Base-by-base conservation (phyloP, 2,113 vertebrate species). In the Eleginops maclovinus region DNA sequence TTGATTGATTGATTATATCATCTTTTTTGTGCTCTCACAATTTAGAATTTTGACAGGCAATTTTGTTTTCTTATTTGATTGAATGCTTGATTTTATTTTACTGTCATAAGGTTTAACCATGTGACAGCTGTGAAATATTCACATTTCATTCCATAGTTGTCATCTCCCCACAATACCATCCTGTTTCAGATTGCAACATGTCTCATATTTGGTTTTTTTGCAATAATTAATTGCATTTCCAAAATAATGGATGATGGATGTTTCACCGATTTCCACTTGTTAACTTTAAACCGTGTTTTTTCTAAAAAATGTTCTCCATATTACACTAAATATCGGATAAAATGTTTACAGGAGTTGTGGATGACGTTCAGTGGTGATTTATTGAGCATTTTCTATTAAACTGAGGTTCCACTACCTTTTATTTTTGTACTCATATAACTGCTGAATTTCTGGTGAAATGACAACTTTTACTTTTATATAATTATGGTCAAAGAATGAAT, bases 1-100 rank as follows among this genome's bases (percentile, higher is more conserved):
- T 91, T 92, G 90, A 93, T 92, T 93, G 90, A 91, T 93, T 92
- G 84, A 90, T 91, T 82, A 82, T 80, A 83, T 90, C 87, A 75
- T 89, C 77, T 81, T 72, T 79, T 81, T 70, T 83, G 75, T 79
- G 72, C 75, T 60, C 75, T 81, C 56, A 66, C 81, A 61, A 84
- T 91, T 87, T 89, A 72, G 53, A 81, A 66, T 74, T 65, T 77
- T 90, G 91, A 88, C 91, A 92, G 88, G 89, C 85, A 92, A 91
- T 92, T 91, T 88, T 81, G 58, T 87, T 89, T 90, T 79, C 81
- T 78, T 81, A 83, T 81, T 92, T 91, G 84, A 89, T 89, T 90
- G 87, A 89, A 79, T 79, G 83, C 77, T 91, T 88, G 85, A 77
- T 89, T 92, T 77, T 72, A 54, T 92, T 79, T 83, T 60, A 70